Base-by-base conservation (phyloP, 2,113 vertebrate species). In the Sinocyclocheilus grahami region DNA sequence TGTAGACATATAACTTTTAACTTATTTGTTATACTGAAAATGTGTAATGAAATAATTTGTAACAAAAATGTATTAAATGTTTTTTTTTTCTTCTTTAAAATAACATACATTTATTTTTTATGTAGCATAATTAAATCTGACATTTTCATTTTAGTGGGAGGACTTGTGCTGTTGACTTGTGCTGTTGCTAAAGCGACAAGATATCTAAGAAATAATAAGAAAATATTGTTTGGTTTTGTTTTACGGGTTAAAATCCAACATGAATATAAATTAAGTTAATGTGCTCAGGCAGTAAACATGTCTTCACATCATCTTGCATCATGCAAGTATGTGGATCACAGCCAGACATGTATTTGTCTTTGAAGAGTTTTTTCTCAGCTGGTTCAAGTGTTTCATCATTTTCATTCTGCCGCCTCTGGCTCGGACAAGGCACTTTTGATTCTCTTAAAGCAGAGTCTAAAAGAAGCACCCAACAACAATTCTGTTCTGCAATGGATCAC, bases 361-460 rank as follows among this genome's bases (percentile, higher is more conserved):
- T 83, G 55, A 78, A 72, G 62, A 69, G 37, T 51, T 74, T 82
- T 60, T 42, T 6, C 79, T 65, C 80, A 82, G 24, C 48, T 46
- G 18, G 63, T 48, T 77, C 75, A 53, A 77, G 5, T 62, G 55
- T 87, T 87, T 79, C 82, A 84, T 84, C 75, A 87, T 84, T 67
- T 82, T 48, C 27, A 30, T 48, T 83, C 80, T 69, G 24, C 4
- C n/a, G 24, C 48, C 14, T 30, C 76, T 78, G 24, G 24, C 48
- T 82, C 24, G 63, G 62, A 81, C 39, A 12, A 78, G 14, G 67
- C 67, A 48, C 78, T 62, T 27, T 11, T 63, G 37, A 81, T 71
- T 81, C 62, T 14, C 53, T 62, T 20, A 74, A 51, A 78, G 46
- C 42, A 20, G 39, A 69, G 3, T 83, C 27, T 55, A n/a, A 83